Conservation (phyloP, 2,113 vertebrate species). For the Emydura subglobosa region DNA sequence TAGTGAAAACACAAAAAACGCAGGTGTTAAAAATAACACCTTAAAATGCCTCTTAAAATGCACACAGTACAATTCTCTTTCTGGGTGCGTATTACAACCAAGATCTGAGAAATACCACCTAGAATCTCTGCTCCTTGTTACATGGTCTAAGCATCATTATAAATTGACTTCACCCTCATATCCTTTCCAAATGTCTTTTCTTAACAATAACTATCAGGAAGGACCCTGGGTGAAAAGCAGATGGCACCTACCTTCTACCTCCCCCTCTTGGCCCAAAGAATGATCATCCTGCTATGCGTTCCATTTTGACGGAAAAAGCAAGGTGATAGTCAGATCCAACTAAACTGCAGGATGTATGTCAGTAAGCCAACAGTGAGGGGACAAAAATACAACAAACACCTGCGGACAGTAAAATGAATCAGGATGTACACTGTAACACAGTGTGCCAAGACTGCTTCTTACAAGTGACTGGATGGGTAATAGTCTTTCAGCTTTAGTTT, state of each 20-base stretch:
- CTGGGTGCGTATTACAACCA: neutral
- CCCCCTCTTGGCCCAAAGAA: neutral
- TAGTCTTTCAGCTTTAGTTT: neutral
- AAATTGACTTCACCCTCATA: fast-evolving
- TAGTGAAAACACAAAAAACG: neutral
- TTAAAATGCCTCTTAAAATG: neutral
- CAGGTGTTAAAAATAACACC: neutral
- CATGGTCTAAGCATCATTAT: neutral
- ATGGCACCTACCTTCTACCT: neutral
- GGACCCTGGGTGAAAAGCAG: fast-evolving
- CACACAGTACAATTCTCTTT: neutral
- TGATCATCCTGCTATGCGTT: neutral
- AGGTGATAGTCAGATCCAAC: neutral
- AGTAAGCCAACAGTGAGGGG: neutral
- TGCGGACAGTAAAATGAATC: neutral
- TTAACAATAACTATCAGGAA: neutral
- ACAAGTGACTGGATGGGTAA: neutral
- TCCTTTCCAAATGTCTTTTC: neutral
- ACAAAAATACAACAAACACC: neutral
- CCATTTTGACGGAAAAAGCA: neutral
- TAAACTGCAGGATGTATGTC: neutral
- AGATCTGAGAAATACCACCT: neutral
- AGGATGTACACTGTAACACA: neutral
- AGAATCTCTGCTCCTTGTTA: neutral
- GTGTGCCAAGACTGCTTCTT: neutral